phyloP scores from a whole-genome alignment of 37 sponge, comb jelly and placozoan species.

The Beroe ovata region DNA sequence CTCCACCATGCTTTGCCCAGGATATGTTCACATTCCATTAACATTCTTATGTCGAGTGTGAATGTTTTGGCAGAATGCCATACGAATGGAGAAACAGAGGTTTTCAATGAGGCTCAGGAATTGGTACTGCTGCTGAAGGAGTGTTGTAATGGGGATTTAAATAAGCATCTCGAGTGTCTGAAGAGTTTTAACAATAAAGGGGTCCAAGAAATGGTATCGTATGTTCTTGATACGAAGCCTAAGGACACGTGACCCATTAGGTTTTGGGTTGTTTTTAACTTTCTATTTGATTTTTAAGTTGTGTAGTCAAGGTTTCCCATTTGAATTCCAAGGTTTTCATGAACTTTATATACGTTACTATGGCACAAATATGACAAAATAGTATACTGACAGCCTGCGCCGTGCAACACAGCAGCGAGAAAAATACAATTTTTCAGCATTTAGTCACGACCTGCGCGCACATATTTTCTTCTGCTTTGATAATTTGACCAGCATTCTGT shows the following conservation, averaged over 20 bases:
- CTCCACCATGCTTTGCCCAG: constrained; percentile 17
- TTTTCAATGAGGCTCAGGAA: not conserved
- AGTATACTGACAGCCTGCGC: not conserved
- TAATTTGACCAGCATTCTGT: not conserved
- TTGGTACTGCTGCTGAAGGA: not conserved
- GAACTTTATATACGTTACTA: no score
- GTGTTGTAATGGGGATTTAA: not conserved
- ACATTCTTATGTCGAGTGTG: constrained; percentile 48
- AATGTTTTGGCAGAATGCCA: constrained; percentile 12
- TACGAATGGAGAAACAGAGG: not conserved
- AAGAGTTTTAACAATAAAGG: constrained; percentile 44
- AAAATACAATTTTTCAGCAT: not conserved
- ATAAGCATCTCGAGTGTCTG: constrained; percentile 45
- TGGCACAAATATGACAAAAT: no score
- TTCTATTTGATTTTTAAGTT: no score
- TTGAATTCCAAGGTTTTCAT: no score
- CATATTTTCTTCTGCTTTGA: not conserved
- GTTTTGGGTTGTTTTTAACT: no score
- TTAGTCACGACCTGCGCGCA: not conserved
- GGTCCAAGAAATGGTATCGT: not conserved
- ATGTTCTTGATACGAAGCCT: constrained; percentile 7
- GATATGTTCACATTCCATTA: constrained; percentile 30
- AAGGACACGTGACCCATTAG: not conserved
- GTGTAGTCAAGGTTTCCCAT: no score
- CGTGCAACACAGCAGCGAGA: not conserved